Percentiles rank a stretch among this genome's conserved stretches.
Evolutionary conservation across 2,888 invertebrate genomes (phyloP).

Genomic region (Thymelicus sylvestris): DNA sequence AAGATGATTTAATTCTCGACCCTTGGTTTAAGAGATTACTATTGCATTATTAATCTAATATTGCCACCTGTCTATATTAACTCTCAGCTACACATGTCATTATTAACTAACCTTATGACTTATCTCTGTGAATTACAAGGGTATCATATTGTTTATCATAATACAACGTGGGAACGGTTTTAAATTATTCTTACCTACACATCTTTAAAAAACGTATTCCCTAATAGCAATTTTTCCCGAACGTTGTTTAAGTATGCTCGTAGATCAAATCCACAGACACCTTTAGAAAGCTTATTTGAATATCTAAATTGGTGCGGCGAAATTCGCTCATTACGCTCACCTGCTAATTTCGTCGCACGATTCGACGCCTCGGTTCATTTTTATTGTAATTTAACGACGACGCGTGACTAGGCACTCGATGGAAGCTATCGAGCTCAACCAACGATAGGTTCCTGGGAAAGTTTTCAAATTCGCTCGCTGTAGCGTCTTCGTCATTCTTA

Average conservation of each 20-base stretch:
- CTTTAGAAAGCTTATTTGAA: slow-evolving; percentile 65
- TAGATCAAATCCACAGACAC: neutral
- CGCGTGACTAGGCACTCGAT: slow-evolving; percentile 76
- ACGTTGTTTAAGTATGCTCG: neutral
- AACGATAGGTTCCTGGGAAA: slow-evolving; percentile 10
- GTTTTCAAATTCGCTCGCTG: slow-evolving; percentile 13
- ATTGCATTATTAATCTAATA: no score
- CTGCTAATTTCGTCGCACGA: slow-evolving; percentile 50
- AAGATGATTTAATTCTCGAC: no score
- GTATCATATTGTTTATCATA: no score
- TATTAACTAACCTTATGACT: no score
- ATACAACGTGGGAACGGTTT: no score
- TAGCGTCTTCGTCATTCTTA: slow-evolving; percentile 8
- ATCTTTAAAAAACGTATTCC: no score
- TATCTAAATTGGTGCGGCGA: slow-evolving; percentile 80
- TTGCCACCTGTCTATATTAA: no score
- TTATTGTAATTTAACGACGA: slow-evolving; percentile 79
- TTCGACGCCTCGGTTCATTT: slow-evolving; percentile 64
- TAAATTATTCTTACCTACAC: no score
- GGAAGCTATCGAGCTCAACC: slow-evolving; percentile 45
- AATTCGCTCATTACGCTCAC: slow-evolving; percentile 69
- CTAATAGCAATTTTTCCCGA: neutral
- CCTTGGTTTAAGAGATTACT: no score
- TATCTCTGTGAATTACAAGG: no score
- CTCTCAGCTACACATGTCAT: no score